phyloP scores from a whole-genome alignment of 2,113 vertebrate species.

The Dasyornis broadbenti region DNA sequence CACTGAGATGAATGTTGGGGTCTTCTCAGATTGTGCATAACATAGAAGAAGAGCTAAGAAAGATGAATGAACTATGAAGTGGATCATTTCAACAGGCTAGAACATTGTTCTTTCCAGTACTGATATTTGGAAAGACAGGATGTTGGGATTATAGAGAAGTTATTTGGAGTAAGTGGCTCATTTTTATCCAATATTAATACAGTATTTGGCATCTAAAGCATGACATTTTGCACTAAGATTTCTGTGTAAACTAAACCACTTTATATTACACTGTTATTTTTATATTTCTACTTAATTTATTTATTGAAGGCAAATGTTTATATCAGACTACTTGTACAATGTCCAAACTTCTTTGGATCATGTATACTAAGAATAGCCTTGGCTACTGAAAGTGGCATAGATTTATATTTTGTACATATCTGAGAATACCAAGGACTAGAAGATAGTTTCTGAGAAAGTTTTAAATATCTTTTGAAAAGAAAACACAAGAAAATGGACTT shows the following conservation, averaged over 20 bases:
- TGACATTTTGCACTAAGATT: background rate
- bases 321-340: background rate
- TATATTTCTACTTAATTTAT: slow-evolving; percentile 21
- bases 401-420: background rate
- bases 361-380: background rate
- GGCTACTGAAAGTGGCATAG: background rate
- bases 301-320: slow-evolving; percentile 16
- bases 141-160: background rate
- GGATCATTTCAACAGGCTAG: background rate
- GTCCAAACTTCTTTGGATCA: slow-evolving; percentile 4
- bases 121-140: background rate
- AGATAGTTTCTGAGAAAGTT: background rate
- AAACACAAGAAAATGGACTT: background rate
- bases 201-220: background rate
- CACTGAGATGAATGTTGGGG: background rate
- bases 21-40: background rate
- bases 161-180: background rate
- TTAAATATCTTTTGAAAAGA: background rate
- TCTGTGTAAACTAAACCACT: background rate
- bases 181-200: background rate
- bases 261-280: background rate
- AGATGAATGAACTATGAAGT: background rate
- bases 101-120: background rate
- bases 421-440: background rate
- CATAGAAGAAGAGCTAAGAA: background rate